These are phyloP conservation scores for Drosophila sulfurigaster DNA, from an alignment of 1,140 invertebrate genomes.

Conservation along the genomic window DNA sequence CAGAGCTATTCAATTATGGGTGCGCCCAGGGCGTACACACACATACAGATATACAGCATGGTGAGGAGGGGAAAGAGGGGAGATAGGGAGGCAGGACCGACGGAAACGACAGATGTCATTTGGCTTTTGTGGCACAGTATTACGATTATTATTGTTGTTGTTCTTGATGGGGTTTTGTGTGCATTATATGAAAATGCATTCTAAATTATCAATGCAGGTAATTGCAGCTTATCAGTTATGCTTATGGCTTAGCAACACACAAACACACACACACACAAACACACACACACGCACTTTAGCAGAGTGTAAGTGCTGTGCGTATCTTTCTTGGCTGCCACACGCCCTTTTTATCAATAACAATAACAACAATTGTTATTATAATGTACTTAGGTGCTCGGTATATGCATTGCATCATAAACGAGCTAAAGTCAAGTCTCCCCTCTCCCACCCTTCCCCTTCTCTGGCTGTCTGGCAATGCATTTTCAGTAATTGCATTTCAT, in stretches of 20 bases:
- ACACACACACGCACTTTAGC: slow-evolving; percentile 31
- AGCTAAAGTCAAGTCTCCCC: slow-evolving; percentile 12
- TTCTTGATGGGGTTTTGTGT: slow-evolving; percentile 40
- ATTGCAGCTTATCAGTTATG: slow-evolving; percentile 84
- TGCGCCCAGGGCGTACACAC: slow-evolving; percentile 61
- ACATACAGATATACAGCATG: slow-evolving; percentile 14
- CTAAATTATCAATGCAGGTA: slow-evolving; percentile 82
- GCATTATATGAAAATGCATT: slow-evolving; percentile 77
- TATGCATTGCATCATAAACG: slow-evolving; percentile 38
- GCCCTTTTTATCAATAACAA: slow-evolving; percentile 66
- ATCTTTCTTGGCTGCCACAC: slow-evolving; percentile 40
- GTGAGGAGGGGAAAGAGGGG: background rate
- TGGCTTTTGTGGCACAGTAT: slow-evolving; percentile 75
- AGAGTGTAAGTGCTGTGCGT: slow-evolving; percentile 4
- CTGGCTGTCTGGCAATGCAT: slow-evolving; percentile 59
- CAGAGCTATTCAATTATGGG: slow-evolving; percentile 78
- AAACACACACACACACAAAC: slow-evolving; percentile 29
- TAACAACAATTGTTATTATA: slow-evolving; percentile 78
- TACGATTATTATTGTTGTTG: slow-evolving; percentile 58
- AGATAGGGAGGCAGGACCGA: slow-evolving; percentile 35
- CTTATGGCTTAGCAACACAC: slow-evolving; percentile 66
- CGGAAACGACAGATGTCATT: slow-evolving; percentile 70
- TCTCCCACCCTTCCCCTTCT: background rate
- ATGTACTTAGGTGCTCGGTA: slow-evolving; percentile 41
- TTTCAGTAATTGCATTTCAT: slow-evolving; percentile 81